Base-by-base conservation (phyloP, 2,888 invertebrate species). In the Odontocerum albicorne region DNA sequence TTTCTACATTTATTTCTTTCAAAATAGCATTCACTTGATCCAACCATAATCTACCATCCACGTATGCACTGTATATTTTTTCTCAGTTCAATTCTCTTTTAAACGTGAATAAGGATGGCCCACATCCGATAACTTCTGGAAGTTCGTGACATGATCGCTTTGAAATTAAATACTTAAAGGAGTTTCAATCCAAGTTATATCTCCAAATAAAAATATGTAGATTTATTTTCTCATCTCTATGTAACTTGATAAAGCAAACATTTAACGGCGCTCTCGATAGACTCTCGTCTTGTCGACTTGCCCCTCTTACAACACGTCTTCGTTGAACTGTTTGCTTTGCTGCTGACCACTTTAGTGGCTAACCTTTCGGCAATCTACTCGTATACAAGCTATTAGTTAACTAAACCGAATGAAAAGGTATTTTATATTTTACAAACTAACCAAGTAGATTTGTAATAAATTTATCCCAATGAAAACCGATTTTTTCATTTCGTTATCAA, bases 171-270 rank as follows among this genome's bases (percentile, higher is more conserved):
- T 31, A 10, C 6, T n/a, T n/a, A 31, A n/a, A 10, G 10, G 6
- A n/a, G 12, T 31, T 31, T 31, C 31, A 31, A 31, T 31, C 10
- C 31, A n/a, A 31, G 10, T 31, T 31, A 31, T 31, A n/a, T 12
- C 31, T 31, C 31, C 10, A 39, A 39, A 20, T 39, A 8, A 20
- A 39, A 39, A n/a, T n/a, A n/a, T n/a, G n/a, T n/a, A n/a, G n/a
- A n/a, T n/a, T n/a, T n/a, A n/a, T n/a, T n/a, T n/a, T n/a, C n/a
- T n/a, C n/a, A n/a, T n/a, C n/a, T n/a, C n/a, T n/a, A n/a, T n/a
- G n/a, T n/a, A n/a, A n/a, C n/a, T n/a, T n/a, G 20, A 20, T 1
- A 15, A 17, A 31, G 15, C 12, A 39, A n/a, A 39, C 20, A 4
- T 6, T 19, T 20, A 20, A 20, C 10, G 31, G 6, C 12, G 31